Evolutionary conservation across 2,113 vertebrate species (phyloP), one percentile per base, ranked within the genome.

Genomic region (Mus spicilegus): DNA sequence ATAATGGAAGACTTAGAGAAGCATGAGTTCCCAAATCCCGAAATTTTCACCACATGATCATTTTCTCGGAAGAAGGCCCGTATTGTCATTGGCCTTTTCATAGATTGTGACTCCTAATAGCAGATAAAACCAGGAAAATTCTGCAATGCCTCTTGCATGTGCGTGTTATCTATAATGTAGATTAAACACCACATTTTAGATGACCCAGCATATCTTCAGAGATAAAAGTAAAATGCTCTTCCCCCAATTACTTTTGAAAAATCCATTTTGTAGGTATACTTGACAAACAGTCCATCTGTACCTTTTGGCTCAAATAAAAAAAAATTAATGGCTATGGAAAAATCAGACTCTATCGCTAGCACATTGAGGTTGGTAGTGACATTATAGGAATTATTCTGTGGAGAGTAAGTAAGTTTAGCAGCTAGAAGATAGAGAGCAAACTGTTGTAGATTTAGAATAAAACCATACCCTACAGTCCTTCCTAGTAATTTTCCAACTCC

Each of bases 211-310:
- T 75, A 24, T 10, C 96, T 92, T 73, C 5, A 42, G 75, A 92
- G 19, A 69, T 63, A 56, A 82, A 75, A 95, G 88, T 39, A 78
- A 4, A 88, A 77, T 11, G 0, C 0, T 24, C 30, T 16, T 26
- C 69, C 28, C 28, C 30, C 4, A 46, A 36, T 7, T 58, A 56
- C 94, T 92, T 20, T 96, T 76, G 17, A 94, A 82, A 13, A 90
- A 14, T 36, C 56, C 51, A 10, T 88, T 85, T 94, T 89, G 19
- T 63, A 96, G 42, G 0, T 77, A 5, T 92, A 81, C 65, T 95
- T 96, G n/a, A 88, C 42, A 96, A 92, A 80, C 2, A 96, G 65
- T 58, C 2, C 0, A 81, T 87, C 86, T 91, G n/a, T 2, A 73
- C 0, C 0, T 95, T 96, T 86, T 63, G n/a, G 6, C 39, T 94